Percentiles rank a stretch among this genome's conserved stretches.
Evolutionary conservation across 2,888 invertebrate species (phyloP).

Genomic region (Odontocolon sp.): DNA sequence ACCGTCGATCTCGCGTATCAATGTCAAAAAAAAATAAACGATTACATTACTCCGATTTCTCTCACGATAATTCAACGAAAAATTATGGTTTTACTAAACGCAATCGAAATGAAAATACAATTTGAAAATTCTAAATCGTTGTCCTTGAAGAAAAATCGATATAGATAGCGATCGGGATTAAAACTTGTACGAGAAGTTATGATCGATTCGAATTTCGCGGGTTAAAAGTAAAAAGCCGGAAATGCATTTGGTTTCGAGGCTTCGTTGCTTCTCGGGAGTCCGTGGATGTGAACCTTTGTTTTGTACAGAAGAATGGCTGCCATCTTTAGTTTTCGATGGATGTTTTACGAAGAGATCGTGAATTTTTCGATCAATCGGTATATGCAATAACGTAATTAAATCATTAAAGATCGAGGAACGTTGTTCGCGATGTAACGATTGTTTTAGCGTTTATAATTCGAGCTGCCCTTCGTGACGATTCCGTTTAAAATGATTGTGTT

Average conservation of each 20-base stretch:
- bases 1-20: not conserved
- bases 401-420: conserved; percentile 78
- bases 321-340: conserved; percentile 91
- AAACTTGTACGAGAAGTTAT: not conserved
- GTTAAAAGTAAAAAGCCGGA: conserved; percentile 70
- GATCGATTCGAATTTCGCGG: conserved; percentile 67
- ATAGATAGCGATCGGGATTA: not conserved
- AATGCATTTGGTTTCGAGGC: conserved; percentile 77
- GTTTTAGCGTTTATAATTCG: conserved; percentile 77
- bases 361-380: conserved; percentile 75
- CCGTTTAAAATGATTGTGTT: conserved; percentile 86
- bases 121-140: too few species aligned
- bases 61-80: too few species aligned
- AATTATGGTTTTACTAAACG: too few species aligned
- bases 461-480: conserved; percentile 79
- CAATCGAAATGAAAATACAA: too few species aligned
- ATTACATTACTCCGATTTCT: too few species aligned
- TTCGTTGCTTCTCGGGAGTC: conserved; percentile 77
- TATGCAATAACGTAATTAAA: conserved; percentile 78
- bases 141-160: not conserved
- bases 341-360: conserved; percentile 85
- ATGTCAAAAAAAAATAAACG: not conserved
- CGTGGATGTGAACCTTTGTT: conserved; percentile 85
- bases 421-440: conserved; percentile 80
- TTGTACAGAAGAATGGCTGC: conserved; percentile 92